These are phyloP conservation scores for Tetragonula clypearis DNA, from an alignment of 1,140 invertebrate species.

Conservation along the genomic window DNA sequence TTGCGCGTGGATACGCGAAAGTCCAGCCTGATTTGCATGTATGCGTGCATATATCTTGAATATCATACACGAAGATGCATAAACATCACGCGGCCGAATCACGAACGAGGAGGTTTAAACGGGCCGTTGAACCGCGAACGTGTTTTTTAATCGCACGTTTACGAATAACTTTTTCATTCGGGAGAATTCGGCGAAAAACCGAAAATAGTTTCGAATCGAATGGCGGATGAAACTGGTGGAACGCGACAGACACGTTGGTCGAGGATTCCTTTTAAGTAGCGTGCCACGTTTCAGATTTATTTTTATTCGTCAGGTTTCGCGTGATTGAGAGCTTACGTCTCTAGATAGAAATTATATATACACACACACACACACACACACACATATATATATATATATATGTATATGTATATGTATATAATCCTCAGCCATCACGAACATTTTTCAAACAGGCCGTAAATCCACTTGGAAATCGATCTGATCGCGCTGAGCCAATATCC, in stretches of 20 bases:
- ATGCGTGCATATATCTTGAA: slow-evolving; percentile 39
- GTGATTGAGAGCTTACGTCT: too few relatives aligned
- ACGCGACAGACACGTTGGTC: too few relatives aligned
- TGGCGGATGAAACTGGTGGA: too few relatives aligned
- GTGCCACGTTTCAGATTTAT: too few relatives aligned
- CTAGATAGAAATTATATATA: too few relatives aligned
- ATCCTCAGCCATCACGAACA: not conserved
- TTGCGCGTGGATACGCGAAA: slow-evolving; percentile 51
- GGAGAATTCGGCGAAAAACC: not conserved
- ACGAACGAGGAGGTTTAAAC: too few relatives aligned
- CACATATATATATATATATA: not conserved
- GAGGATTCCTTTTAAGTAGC: too few relatives aligned
- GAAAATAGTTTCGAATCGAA: too few relatives aligned
- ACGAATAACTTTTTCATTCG: not conserved
- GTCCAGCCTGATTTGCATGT: slow-evolving; percentile 48
- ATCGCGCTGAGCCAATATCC: slow-evolving; percentile 14
- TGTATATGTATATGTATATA: not conserved
- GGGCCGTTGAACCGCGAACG: slow-evolving; percentile 1
- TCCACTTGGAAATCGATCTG: slow-evolving; percentile 14
- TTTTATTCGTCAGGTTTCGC: too few relatives aligned
- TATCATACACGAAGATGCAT: slow-evolving; percentile 39
- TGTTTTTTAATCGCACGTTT: not conserved
- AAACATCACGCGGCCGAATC: slow-evolving; percentile 17
- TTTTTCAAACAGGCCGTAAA: slow-evolving; percentile 12
- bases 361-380: too few relatives aligned